Evolutionary conservation across 2,797 vertebrate genomes (phyloP), one percentile per base, ranked within the genome.

Genomic region (Emys orbicularis): DNA sequence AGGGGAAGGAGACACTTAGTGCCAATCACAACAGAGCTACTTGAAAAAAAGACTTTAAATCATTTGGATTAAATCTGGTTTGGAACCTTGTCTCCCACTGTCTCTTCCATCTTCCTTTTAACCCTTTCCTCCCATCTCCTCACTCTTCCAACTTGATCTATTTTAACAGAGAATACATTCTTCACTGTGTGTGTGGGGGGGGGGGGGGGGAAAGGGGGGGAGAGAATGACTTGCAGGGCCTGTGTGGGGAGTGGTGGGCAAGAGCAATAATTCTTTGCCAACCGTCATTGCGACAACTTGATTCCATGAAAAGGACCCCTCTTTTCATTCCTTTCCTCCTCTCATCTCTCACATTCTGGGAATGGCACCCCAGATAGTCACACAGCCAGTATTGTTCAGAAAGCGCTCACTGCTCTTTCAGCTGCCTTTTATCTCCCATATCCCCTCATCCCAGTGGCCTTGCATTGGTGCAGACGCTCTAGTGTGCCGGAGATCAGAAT

Each of bases 21-120:
- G 61, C 61, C 61, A 54, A 7, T 12, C 59, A 5, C 50, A 31
- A 5, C 34, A 0, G 0, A 76, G 34, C 82, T 44, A 72, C 52
- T 50, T 23, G 44, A 82, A 81, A 81, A 21, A 44, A 18, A 44
- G 29, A 13, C 68, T 52, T 74, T 53, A 31, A 86, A 65, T 41
- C 11, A 52, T 1, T 53, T 2, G 8, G 54, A 44, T 50, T 57
- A 53, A 25, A 10, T 0, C 1, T 29, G 3, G 23, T 23, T 11
- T 0, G 5, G 65, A 68, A 68, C 19, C n/a, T 81, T 27, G 50
- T 21, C n/a, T n/a, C 68, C 68, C 19, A 12, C 9, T 23, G 10
- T 72, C 65, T 72, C 21, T 41, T 72, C 21, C 18, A 10, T 68
- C 31, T 65, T 65, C 31, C 59, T 65, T 57, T 65, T 9, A 68